Percentiles rank a stretch among this genome's conserved stretches.
phyloP scores from a whole-genome alignment of 37 sponge, comb jelly and placozoan species.

The Hormiphora californensis region DNA sequence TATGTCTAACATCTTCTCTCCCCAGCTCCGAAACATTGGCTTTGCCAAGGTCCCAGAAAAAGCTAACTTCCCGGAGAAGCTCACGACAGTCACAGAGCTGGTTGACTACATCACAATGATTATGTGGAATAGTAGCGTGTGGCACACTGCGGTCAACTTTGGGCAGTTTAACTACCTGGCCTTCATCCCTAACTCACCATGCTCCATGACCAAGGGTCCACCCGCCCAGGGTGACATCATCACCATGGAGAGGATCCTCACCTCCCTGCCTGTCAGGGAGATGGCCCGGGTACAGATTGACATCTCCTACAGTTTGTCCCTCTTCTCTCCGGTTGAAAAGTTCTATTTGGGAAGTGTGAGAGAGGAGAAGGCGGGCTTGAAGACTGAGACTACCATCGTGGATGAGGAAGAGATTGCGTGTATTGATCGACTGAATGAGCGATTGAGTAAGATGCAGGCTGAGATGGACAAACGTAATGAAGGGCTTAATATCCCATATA shows the following conservation, averaged over 20 bases:
- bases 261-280: constrained; percentile 56
- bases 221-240: constrained; percentile 60
- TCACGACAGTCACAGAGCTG: constrained; percentile 54
- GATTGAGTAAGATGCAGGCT: not conserved
- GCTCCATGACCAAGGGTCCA: constrained; percentile 55
- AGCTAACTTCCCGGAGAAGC: constrained; percentile 54
- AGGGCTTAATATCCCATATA: not conserved
- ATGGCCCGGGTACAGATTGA: constrained; percentile 8
- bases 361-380: constrained; percentile 13
- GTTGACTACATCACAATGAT: constrained; percentile 60
- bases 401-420: constrained; percentile 1
- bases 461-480: constrained; percentile 5
- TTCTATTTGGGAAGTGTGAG: constrained; percentile 10
- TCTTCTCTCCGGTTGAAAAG: constrained; percentile 21
- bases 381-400: not conserved
- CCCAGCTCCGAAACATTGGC: not conserved
- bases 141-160: constrained; percentile 69
- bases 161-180: constrained; percentile 66
- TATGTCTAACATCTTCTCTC: no score
- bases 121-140: constrained; percentile 63
- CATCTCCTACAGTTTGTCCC: not conserved
- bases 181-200: constrained; percentile 72
- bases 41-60: not conserved
- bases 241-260: constrained; percentile 52
- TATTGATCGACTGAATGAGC: not conserved